Evolutionary conservation across 2,797 vertebrate species (phyloP).

Genomic region (Harpagifer antarcticus): DNA sequence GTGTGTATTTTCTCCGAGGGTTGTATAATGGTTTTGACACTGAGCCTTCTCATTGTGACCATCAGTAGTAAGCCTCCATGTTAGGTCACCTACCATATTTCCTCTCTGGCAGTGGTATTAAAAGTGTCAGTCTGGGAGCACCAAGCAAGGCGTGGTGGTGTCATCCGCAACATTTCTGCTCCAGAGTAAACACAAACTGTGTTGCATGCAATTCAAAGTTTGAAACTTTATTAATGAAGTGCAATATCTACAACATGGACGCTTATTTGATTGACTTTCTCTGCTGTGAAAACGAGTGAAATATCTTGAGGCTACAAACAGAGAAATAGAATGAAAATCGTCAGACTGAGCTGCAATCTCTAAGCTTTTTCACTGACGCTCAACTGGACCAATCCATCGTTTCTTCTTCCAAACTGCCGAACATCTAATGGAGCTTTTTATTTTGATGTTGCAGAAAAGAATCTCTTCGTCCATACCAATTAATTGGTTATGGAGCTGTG

Average conservation of each 20-base stretch:
- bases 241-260: background rate
- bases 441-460: conserved; percentile 29
- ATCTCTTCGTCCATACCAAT: conserved; percentile 41
- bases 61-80: conserved; percentile 68
- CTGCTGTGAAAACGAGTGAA: conserved; percentile 10
- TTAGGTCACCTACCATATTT: conserved; percentile 73
- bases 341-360: conserved; percentile 28
- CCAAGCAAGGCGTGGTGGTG: conserved; percentile 16
- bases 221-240: conserved; percentile 11
- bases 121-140: conserved; percentile 54
- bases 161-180: conserved; percentile 25
- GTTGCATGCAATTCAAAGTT: conserved; percentile 26
- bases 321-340: conserved; percentile 31
- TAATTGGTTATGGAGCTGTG: conserved; percentile 35
- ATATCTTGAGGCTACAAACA: conserved; percentile 32
- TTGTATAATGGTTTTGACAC: conserved; percentile 77
- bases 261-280: conserved; percentile 14
- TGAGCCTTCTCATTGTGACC: conserved; percentile 74
- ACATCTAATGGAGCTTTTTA: conserved; percentile 56
- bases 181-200: conserved; percentile 23
- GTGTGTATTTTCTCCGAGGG: conserved; percentile 54
- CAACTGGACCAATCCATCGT: conserved; percentile 30
- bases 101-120: conserved; percentile 53
- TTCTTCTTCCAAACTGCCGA: conserved; percentile 39
- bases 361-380: conserved; percentile 38